Percentiles rank a stretch among this genome's conserved stretches.
Conservation (phyloP, 1,140 invertebrate species). For the Mylabris phalerata region DNA sequence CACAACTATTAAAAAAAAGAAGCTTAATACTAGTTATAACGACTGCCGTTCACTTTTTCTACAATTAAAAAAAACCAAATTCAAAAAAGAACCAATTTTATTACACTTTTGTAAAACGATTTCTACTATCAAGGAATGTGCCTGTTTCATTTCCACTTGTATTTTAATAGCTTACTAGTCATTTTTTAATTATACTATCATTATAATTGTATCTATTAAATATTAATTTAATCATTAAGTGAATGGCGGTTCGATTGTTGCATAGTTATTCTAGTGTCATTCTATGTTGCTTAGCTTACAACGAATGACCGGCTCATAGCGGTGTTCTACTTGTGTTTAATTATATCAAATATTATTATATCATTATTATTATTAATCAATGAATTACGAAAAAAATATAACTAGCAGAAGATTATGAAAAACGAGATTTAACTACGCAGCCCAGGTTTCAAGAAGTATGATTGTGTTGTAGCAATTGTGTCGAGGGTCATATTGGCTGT, state of each 20-base stretch:
- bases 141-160: slow-evolving; percentile 12
- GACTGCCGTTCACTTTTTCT: slow-evolving; percentile 29
- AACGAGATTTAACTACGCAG: slow-evolving; percentile 21
- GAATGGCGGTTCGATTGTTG: slow-evolving; percentile 29
- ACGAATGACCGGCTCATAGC: slow-evolving; percentile 30
- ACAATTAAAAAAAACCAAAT: not conserved
- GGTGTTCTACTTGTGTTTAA: slow-evolving; percentile 4
- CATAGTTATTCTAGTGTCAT: slow-evolving; percentile 28
- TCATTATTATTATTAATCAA: slow-evolving; percentile 2
- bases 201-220: not conserved
- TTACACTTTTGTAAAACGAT: not conserved
- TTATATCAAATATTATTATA: not conserved
- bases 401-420: slow-evolving; percentile 1
- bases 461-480: slow-evolving; percentile 42
- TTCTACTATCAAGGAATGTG: not conserved
- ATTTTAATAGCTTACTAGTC: not conserved
- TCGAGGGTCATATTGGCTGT: slow-evolving; percentile 29
- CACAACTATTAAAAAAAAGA: slow-evolving; percentile 27
- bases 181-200: slow-evolving; percentile 8
- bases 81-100: slow-evolving; percentile 2
- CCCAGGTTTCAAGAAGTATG: slow-evolving; percentile 18
- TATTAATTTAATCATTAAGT: slow-evolving; percentile 3
- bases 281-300: slow-evolving; percentile 37
- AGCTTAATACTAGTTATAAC: slow-evolving; percentile 20
- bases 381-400: not conserved